phyloP scores from a whole-genome alignment of 2,797 vertebrate species.

The Zenarchopterus dispar region DNA sequence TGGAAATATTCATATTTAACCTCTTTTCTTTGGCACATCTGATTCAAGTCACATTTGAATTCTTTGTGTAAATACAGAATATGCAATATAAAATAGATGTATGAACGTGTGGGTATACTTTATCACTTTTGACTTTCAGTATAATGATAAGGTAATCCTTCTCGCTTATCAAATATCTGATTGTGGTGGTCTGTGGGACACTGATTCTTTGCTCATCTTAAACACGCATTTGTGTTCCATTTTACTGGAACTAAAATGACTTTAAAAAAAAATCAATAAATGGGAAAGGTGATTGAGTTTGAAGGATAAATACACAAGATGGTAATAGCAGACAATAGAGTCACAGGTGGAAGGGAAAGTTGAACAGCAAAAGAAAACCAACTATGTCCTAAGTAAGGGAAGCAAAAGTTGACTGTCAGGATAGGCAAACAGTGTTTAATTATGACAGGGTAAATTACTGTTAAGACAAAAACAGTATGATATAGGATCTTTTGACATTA shows the following conservation, averaged over 20 bases:
- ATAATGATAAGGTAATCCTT: conserved; percentile 27
- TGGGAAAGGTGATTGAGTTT: conserved; percentile 9
- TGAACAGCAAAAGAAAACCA: conserved; percentile 29
- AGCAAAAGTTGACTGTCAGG: conserved; percentile 1
- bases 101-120: neutral
- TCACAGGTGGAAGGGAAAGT: conserved; percentile 14
- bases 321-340: conserved; percentile 8
- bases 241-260: conserved; percentile 24
- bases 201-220: conserved; percentile 27
- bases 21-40: no score
- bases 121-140: neutral
- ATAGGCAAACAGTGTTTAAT: conserved; percentile 28
- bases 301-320: conserved; percentile 16
- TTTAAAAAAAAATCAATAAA: conserved; percentile 28
- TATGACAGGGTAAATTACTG: conserved; percentile 27
- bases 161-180: conserved; percentile 45
- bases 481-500: conserved; percentile 37
- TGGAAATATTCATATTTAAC: no score
- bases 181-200: conserved; percentile 35
- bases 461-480: conserved; percentile 30
- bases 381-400: neutral
- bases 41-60: no score
- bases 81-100: neutral
- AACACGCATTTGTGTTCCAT: conserved; percentile 18
- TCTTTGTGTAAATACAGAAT: no score